Conservation (phyloP, 2,113 vertebrate species). For the Menidia beryllina region DNA sequence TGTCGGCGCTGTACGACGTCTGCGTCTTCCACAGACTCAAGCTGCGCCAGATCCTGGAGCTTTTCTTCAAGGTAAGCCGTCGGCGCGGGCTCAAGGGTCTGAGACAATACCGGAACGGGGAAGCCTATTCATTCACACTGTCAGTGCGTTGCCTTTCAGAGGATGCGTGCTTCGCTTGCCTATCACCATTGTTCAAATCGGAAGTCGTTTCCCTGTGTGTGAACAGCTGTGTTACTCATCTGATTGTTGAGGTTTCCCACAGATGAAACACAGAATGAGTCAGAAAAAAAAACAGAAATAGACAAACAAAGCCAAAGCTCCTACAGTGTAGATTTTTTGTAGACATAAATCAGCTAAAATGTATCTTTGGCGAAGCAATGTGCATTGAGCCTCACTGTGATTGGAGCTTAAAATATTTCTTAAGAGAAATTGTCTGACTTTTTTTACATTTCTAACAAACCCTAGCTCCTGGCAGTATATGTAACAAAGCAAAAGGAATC, state of each 20-base stretch:
- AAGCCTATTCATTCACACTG: slow-evolving; percentile 8
- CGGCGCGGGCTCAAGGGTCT: slow-evolving; percentile 8
- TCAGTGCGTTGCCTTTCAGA: not conserved
- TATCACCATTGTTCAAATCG: slow-evolving; percentile 58
- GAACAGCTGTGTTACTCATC: slow-evolving; percentile 55
- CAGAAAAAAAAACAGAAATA: slow-evolving; percentile 24
- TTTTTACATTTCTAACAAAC: not conserved
- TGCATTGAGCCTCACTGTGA: slow-evolving; percentile 2
- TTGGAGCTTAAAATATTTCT: not conserved
- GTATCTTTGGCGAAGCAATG: not conserved
- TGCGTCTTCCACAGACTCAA: slow-evolving; percentile 92
- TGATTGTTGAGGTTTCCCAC: slow-evolving; percentile 24
- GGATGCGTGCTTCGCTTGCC: slow-evolving; percentile 38
- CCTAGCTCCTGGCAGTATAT: too few relatives aligned
- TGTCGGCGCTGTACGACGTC: slow-evolving; percentile 92
- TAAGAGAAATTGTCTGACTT: too few relatives aligned
- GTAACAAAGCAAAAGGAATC: too few relatives aligned
- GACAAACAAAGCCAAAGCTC: not conserved
- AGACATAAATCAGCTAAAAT: not conserved
- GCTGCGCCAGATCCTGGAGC: slow-evolving; percentile 86
- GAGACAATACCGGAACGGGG: slow-evolving; percentile 14
- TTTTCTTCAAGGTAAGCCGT: slow-evolving; percentile 90
- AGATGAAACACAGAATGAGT: slow-evolving; percentile 18
- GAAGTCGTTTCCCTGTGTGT: slow-evolving; percentile 57
- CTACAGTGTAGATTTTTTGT: not conserved